phyloP scores from a whole-genome alignment of 2,113 vertebrate genomes.

The Anarrhichthys ocellatus region DNA sequence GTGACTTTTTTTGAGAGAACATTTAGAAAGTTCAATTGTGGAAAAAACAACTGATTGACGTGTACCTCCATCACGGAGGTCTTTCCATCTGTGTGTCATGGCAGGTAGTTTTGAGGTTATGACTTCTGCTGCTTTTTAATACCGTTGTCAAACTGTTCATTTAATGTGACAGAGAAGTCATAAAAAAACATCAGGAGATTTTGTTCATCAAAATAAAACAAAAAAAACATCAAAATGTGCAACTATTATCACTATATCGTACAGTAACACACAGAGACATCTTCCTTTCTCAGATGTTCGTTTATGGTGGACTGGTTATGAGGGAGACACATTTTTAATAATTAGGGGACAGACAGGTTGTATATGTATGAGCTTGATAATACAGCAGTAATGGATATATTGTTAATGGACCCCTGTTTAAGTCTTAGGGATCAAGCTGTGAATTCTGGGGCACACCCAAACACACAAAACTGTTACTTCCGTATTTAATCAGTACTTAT shows the following conservation, averaged over 20 bases:
- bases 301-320: neutral
- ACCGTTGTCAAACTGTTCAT: neutral
- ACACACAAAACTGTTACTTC: constrained; percentile 49
- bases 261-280: neutral
- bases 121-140: neutral
- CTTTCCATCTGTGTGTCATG: constrained; percentile 61
- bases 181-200: neutral
- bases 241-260: neutral
- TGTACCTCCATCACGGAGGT: constrained; percentile 22
- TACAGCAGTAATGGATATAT: neutral
- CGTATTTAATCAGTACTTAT: constrained; percentile 30
- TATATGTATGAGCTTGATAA: neutral
- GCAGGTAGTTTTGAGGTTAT: constrained; percentile 52
- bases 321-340: neutral
- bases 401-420: constrained; percentile 4
- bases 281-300: neutral
- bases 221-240: neutral
- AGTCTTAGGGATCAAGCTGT: constrained; percentile 19
- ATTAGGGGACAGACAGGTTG: neutral
- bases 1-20: neutral
- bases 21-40: constrained; percentile 16
- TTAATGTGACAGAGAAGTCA: neutral
- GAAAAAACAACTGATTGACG: constrained; percentile 39
- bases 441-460: constrained; percentile 55
- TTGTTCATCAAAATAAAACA: neutral